These are phyloP conservation scores for Halisarca cf. caerulea DNA, from an alignment of 37 sponge, comb jelly and placozoan genomes.

Conservation along the genomic window DNA sequence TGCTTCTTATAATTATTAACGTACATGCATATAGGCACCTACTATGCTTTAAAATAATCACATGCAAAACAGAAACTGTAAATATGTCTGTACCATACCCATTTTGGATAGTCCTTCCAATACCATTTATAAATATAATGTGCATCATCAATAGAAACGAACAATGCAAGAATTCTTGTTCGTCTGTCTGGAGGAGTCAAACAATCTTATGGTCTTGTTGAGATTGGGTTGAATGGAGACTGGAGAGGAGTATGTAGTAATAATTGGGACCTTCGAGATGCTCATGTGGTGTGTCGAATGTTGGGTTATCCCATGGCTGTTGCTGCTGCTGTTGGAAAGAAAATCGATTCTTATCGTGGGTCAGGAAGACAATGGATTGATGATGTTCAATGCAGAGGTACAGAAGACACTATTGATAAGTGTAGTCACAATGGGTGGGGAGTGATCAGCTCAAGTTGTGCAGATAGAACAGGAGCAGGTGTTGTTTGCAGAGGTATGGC, in stretches of 20 bases:
- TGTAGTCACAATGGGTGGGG: not conserved
- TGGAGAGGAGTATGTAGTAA: not conserved
- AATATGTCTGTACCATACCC: too few relatives aligned
- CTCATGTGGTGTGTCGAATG: not conserved
- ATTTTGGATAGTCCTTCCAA: too few relatives aligned
- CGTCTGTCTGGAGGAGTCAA: not conserved
- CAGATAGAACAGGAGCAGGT: not conserved
- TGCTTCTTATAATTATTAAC: too few relatives aligned
- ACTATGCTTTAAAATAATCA: too few relatives aligned
- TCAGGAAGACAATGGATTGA: not conserved
- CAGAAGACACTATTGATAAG: not conserved
- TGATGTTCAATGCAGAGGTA: not conserved
- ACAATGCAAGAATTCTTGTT: not conserved
- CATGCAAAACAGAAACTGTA: too few relatives aligned
- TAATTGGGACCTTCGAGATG: not conserved
- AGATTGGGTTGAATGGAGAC: not conserved
- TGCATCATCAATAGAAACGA: too few relatives aligned
- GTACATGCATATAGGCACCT: too few relatives aligned
- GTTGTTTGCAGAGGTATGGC: not conserved
- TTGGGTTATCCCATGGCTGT: not conserved
- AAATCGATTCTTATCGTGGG: not conserved
- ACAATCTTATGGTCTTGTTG: not conserved
- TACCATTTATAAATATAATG: too few relatives aligned
- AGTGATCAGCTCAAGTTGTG: not conserved
- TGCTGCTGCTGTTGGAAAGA: not conserved